Base-by-base conservation (phyloP, 2,888 invertebrate species). In the Bibio marci region DNA sequence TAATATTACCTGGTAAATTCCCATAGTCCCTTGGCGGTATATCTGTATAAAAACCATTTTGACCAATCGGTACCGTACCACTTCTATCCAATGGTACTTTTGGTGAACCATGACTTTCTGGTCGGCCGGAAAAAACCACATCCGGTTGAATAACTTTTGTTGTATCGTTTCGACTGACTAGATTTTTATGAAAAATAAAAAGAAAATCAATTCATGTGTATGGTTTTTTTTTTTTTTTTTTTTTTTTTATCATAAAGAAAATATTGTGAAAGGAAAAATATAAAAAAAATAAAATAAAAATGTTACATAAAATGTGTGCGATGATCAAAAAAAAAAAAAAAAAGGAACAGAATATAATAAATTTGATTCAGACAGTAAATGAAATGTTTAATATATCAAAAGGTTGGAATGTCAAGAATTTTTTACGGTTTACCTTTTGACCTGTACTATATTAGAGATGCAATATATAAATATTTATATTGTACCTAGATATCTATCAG, bases 11-110 rank as follows among this genome's bases (percentile, higher is more conserved):
- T 41, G 55, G 22, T 22, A 22, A 47, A 41, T 46, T 53, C 41
- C 55, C 54, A 44, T 55, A 55, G 34, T 61, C 59, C 45, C 59
- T 60, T 47, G 62, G 60, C 52, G 62, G 62, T 49, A 56, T 54
- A 47, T 62, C 62, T 13, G 62, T 62, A 38, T 58, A 59, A 45
- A 58, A 61, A 48, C 58, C 57, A 48, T 60, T 62, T 42, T 62
- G 62, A 37, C 62, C 61, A 53, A 62, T 59, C 52, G 62, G 58
- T 45, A 60, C 47, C 33, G 44, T 41, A 15, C 59, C 59, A 43
- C 61, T 62, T 8, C 57, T 48, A 42, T 57, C 57, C 7, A 49
- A 47, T 12, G 48, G 47, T 38, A 50, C 51, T 18, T 45, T 49
- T 14, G 36, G 48, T 47, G 39, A 49, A 28, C 56, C 54, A 35